These are phyloP conservation scores for Drosophila cardini DNA, from an alignment of 1,140 invertebrate genomes.

Conservation along the genomic window DNA sequence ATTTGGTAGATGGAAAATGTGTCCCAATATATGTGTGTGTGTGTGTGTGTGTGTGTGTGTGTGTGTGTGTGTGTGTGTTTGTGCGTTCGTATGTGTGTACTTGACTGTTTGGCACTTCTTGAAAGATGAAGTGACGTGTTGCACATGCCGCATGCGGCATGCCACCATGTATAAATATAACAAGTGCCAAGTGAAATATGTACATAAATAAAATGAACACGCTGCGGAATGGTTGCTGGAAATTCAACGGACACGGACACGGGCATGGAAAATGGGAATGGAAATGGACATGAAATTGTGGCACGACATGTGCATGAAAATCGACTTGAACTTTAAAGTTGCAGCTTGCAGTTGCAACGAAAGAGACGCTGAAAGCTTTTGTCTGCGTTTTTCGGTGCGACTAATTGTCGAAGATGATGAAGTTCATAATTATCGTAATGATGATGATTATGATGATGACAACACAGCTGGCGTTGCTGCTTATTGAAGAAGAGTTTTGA, in stretches of 20 bases:
- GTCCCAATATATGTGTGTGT: background rate
- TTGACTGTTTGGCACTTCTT: conserved; percentile 52
- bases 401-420: conserved; percentile 61
- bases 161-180: conserved; percentile 74
- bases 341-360: background rate
- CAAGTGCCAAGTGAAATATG: conserved; percentile 81
- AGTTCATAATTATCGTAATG: background rate
- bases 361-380: conserved; percentile 38
- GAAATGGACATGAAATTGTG: background rate
- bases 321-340: conserved; percentile 24
- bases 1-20: conserved; percentile 36
- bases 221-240: conserved; percentile 19
- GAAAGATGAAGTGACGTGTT: conserved; percentile 72
- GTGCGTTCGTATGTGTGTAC: conserved; percentile 1
- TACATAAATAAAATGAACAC: conserved; percentile 70
- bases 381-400: conserved; percentile 43
- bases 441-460: background rate
- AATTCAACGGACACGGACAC: conserved; percentile 11
- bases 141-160: conserved; percentile 42
- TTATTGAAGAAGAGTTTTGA: conserved; percentile 19
- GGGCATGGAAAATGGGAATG: background rate
- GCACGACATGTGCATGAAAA: conserved; percentile 14
- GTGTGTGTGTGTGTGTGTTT: background rate
- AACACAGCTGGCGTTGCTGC: conserved; percentile 8
- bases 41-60: background rate